phyloP scores from a whole-genome alignment of 2,888 invertebrate species.

The Netelia melanura region DNA sequence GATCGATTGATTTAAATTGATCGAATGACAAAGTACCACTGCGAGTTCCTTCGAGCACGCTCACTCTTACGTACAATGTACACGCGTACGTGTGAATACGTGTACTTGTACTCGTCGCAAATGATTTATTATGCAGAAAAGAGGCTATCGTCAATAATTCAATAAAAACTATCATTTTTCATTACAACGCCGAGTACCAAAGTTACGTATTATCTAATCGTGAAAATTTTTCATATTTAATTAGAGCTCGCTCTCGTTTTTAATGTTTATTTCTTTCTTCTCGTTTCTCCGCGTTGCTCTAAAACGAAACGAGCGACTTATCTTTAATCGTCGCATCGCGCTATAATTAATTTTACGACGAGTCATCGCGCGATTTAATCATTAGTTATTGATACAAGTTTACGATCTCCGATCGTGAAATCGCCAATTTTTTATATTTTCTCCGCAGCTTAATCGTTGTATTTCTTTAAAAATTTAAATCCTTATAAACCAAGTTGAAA shows the following conservation, averaged over 20 bases:
- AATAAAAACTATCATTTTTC: constrained; percentile 58
- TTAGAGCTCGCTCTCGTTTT: constrained; percentile 46
- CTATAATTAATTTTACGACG: constrained; percentile 27
- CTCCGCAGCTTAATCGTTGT: not conserved
- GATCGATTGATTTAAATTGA: constrained; percentile 69
- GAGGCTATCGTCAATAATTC: constrained; percentile 49
- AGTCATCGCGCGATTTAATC: constrained; percentile 25
- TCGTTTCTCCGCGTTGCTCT: not conserved
- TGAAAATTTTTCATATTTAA: constrained; percentile 56
- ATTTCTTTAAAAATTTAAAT: not conserved
- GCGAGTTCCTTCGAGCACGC: constrained; percentile 23
- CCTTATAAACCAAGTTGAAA: not conserved
- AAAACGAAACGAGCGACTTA: not conserved
- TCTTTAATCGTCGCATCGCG: constrained; percentile 12
- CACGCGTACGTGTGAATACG: not conserved
- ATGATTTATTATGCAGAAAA: constrained; percentile 41
- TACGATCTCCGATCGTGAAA: not conserved
- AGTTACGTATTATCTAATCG: constrained; percentile 46
- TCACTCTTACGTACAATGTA: not conserved
- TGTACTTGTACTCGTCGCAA: not conserved
- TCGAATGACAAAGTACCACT: constrained; percentile 58
- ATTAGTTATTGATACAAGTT: constrained; percentile 36
- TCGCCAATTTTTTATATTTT: constrained; percentile 54
- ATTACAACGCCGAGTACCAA: constrained; percentile 12
- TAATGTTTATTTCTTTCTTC: constrained; percentile 14